Evolutionary conservation across 1,140 invertebrate species (phyloP).

Genomic region (Doryteuthis pealeii): DNA sequence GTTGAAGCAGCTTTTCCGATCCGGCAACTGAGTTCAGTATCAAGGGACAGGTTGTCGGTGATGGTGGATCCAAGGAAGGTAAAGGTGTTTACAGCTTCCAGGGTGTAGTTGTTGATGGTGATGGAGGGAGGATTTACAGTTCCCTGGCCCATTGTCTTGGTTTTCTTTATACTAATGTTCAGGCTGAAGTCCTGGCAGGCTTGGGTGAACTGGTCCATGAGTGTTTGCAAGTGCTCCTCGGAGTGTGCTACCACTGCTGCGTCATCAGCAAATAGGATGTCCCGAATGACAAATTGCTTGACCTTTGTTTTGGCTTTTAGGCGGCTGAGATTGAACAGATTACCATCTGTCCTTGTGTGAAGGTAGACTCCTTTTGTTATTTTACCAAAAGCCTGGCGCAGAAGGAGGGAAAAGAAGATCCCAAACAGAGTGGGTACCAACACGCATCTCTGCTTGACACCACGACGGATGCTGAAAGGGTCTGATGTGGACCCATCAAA

Average conservation of each 20-base stretch:
- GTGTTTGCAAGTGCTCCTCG: constrained; percentile 24
- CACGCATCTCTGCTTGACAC: too few species aligned
- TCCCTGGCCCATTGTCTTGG: constrained; percentile 20
- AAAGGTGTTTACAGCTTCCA: constrained; percentile 31
- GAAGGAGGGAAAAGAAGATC: too few species aligned
- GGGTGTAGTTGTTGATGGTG: constrained; percentile 20
- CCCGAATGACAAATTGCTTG: constrained; percentile 18
- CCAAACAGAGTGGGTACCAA: too few species aligned
- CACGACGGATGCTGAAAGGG: too few species aligned
- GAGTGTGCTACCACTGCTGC: constrained; percentile 18
- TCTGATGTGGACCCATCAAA: too few species aligned
- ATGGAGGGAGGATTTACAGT: constrained; percentile 21
- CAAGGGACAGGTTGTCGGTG: constrained; percentile 21
- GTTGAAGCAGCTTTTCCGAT: constrained; percentile 29
- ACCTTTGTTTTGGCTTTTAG: constrained; percentile 15
- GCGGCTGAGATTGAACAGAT: too few species aligned
- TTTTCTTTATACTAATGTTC: constrained; percentile 34
- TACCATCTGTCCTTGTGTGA: too few species aligned
- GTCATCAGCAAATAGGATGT: constrained; percentile 33
- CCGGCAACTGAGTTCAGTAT: constrained; percentile 24
- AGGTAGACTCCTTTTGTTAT: too few species aligned
- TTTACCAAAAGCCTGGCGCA: too few species aligned
- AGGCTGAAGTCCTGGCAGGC: constrained; percentile 28
- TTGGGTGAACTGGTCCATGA: constrained; percentile 24
- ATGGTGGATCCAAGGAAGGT: constrained; percentile 26